Conservation (phyloP, 2,113 vertebrate species). For the Zingel zingel region DNA sequence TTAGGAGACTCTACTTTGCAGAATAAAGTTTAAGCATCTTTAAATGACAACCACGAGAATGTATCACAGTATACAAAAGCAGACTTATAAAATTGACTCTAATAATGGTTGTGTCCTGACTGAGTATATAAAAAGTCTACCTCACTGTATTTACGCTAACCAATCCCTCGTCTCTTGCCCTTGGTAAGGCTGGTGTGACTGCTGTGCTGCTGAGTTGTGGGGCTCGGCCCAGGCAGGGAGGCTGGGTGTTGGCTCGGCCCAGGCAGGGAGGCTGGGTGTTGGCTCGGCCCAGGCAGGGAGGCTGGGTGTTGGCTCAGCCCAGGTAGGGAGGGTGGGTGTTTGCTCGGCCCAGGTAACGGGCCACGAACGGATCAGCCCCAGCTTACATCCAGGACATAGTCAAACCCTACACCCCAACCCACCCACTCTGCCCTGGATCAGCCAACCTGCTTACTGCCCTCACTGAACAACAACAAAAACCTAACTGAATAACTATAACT, state of each 20-base stretch:
- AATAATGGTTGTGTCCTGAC: not conserved
- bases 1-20: not conserved
- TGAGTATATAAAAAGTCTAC: not conserved
- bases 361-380: too few species aligned
- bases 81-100: not conserved
- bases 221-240: conserved; percentile 13
- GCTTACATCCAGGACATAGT: too few species aligned
- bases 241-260: conserved; percentile 25
- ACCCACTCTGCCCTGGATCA: too few species aligned
- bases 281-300: not conserved
- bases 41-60: not conserved
- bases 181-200: conserved; percentile 68
- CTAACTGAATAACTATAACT: too few species aligned
- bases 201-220: conserved; percentile 44
- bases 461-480: too few species aligned
- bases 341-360: conserved; percentile 46
- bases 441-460: too few species aligned
- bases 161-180: conserved; percentile 50
- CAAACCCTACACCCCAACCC: too few species aligned
- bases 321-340: conserved; percentile 33
- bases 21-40: not conserved
- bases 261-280: conserved; percentile 25
- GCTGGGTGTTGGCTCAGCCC: conserved; percentile 28
- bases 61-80: not conserved
- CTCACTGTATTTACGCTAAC: not conserved